Conservation (phyloP, 2,113 vertebrate genomes). For the Oxygymnocypris stewartii region DNA sequence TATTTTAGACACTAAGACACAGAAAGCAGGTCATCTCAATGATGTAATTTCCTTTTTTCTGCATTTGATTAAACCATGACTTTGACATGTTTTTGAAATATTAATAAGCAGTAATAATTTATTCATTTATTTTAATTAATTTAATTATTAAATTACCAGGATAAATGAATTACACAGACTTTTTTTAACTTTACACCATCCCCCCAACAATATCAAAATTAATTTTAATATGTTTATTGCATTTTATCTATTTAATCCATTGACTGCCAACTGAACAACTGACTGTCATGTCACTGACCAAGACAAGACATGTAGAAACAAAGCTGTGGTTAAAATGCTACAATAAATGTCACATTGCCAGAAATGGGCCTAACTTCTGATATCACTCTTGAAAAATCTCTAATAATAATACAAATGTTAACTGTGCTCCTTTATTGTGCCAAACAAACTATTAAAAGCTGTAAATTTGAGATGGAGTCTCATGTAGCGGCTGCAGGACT, state of each 20-base stretch:
- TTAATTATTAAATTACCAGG: background rate
- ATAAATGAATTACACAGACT: background rate
- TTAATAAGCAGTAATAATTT: background rate
- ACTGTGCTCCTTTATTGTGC: background rate
- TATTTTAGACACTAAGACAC: too few species aligned
- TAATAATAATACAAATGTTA: constrained; percentile 14
- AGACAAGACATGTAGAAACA: background rate
- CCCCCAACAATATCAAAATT: background rate
- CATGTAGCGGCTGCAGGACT: constrained; percentile 9
- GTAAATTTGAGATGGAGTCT: constrained; percentile 24
- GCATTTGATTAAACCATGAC: too few species aligned
- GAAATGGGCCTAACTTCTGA: constrained; percentile 16
- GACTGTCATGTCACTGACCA: background rate
- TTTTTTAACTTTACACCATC: background rate
- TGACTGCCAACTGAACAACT: background rate
- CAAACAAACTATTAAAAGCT: constrained; percentile 14
- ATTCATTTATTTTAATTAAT: background rate
- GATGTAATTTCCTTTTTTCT: background rate
- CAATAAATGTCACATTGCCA: constrained; percentile 1
- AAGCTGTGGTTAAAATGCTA: background rate
- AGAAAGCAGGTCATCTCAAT: background rate
- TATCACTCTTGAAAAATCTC: constrained; percentile 12
- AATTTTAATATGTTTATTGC: background rate
- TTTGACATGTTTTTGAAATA: background rate
- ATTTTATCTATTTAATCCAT: background rate